These are phyloP conservation scores for Eulemur coronatus DNA, from an alignment of 2,797 vertebrate species.

Conservation along the genomic window DNA sequence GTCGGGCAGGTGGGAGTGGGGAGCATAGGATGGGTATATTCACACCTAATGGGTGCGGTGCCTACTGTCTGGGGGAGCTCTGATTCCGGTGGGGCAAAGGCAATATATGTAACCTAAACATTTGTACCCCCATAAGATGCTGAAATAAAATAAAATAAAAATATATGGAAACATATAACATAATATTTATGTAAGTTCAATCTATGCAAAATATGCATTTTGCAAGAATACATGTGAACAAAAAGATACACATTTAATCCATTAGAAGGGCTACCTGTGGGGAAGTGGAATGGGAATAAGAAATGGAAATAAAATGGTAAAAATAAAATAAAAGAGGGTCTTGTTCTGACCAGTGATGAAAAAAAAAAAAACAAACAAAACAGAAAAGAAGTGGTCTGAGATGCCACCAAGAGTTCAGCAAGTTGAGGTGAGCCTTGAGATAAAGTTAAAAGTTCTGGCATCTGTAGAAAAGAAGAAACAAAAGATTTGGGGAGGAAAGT, in stretches of 20 bases:
- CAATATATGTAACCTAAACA: no score
- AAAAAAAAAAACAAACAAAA: neutral
- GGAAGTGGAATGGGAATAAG: neutral
- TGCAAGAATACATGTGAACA: neutral
- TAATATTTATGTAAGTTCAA: neutral
- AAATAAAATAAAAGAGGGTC: neutral
- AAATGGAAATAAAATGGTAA: neutral
- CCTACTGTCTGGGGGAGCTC: no score
- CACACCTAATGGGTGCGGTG: no score
- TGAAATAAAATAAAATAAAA: no score
- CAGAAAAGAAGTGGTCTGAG: neutral
- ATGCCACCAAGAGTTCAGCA: neutral
- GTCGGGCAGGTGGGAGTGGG: no score
- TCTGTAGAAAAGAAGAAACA: neutral
- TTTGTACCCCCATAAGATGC: no score
- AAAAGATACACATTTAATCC: neutral
- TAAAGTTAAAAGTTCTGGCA: neutral
- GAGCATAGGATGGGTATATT: no score
- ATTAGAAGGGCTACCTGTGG: neutral
- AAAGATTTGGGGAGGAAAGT: neutral
- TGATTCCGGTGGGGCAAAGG: no score
- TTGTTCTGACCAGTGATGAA: neutral
- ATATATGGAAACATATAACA: neutral
- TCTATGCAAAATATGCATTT: neutral
- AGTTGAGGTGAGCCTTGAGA: neutral